Evolutionary conservation across 2,113 vertebrate genomes (phyloP).

Genomic region (Actenoides hombroni): DNA sequence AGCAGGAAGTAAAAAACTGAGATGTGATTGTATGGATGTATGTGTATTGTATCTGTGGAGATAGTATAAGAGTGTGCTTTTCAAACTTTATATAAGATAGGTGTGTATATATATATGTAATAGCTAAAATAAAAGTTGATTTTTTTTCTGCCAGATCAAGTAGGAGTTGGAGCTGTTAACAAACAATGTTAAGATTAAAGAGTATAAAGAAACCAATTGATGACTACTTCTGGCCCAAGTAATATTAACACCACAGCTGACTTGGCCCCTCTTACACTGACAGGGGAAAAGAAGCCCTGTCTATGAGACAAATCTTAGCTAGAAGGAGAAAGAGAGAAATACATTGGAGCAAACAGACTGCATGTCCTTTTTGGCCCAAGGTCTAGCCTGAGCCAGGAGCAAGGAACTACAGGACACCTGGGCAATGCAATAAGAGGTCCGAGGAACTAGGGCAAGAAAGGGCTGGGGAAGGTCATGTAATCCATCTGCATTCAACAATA

Average conservation of each 20-base stretch:
- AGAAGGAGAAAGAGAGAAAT: not conserved
- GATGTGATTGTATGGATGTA: not conserved
- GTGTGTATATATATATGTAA: not conserved
- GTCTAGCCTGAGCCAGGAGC: not conserved
- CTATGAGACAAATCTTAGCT: not conserved
- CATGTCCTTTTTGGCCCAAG: not conserved
- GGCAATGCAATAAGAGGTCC: not conserved
- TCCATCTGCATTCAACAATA: not conserved
- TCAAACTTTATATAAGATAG: not conserved
- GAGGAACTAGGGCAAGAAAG: not conserved
- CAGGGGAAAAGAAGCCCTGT: not conserved
- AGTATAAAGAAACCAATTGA: not conserved
- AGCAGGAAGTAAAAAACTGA: not conserved
- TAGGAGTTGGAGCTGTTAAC: not conserved
- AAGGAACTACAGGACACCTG: fast-evolving
- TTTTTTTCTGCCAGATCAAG: not conserved
- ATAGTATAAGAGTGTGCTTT: not conserved
- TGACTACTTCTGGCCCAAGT: not conserved
- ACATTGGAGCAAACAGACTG: not conserved
- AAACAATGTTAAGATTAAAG: not conserved
- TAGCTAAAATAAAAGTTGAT: not conserved
- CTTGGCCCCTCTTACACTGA: not conserved
- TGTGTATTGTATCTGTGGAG: not conserved
- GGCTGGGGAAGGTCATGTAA: not conserved
- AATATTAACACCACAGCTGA: not conserved